Percentiles rank a stretch among this genome's conserved stretches.
phyloP scores from a whole-genome alignment of 2,888 invertebrate species.

The Ferrisia virgata region DNA sequence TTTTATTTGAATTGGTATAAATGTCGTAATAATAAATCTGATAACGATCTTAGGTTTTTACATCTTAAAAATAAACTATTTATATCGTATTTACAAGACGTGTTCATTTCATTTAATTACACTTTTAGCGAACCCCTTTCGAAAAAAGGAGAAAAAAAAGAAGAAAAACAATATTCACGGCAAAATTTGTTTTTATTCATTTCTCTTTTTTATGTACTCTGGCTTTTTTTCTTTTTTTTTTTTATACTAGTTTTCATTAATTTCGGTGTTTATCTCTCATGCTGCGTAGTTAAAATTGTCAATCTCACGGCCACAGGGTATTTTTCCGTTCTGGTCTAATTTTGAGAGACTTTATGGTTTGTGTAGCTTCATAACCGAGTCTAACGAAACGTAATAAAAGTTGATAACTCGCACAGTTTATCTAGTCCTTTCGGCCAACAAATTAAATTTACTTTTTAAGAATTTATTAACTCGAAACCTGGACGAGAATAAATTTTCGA shows the following conservation, averaged over 20 bases:
- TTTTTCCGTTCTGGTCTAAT: background rate
- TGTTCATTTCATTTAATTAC: background rate
- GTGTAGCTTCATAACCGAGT: background rate
- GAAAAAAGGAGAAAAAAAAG: background rate
- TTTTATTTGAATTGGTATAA: background rate
- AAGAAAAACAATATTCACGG: background rate
- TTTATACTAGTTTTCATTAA: background rate
- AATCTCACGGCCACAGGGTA: background rate
- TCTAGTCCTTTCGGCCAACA: background rate
- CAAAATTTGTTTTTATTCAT: background rate
- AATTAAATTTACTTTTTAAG: background rate
- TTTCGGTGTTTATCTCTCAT: background rate
- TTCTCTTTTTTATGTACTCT: background rate
- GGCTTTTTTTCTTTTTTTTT: too few relatives aligned
- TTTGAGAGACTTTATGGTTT: background rate
- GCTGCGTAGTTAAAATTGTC: background rate
- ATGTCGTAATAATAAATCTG: background rate
- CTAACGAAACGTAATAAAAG: background rate
- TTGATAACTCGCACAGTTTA: background rate
- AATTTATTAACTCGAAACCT: background rate
- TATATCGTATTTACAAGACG: background rate
- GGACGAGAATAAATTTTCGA: background rate
- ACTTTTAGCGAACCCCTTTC: background rate
- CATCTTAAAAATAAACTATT: background rate
- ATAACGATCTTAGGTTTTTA: background rate